phyloP scores from a whole-genome alignment of 1,140 invertebrate species.

The Sycobia sp. region DNA sequence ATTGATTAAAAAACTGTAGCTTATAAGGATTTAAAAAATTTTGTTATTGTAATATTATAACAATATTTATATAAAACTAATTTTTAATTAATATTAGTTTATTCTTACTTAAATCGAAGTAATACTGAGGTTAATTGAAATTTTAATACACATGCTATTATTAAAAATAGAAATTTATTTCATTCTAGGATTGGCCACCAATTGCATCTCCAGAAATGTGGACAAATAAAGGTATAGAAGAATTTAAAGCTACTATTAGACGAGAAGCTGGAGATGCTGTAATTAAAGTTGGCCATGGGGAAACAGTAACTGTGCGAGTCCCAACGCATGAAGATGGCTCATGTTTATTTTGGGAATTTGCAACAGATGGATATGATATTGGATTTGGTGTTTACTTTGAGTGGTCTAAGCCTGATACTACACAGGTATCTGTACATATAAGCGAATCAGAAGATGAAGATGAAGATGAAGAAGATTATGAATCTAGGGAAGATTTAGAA shows the following conservation, averaged over 20 bases:
- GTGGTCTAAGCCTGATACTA: slow-evolving; percentile 87
- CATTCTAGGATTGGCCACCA: slow-evolving; percentile 50
- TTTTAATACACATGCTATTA: neutral
- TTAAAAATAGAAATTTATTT: neutral
- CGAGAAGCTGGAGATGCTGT: slow-evolving; percentile 91
- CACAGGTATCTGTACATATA: slow-evolving; percentile 85
- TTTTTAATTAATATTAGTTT: neutral
- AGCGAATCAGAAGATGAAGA: slow-evolving; percentile 93
- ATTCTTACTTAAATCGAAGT: neutral
- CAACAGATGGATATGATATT: slow-evolving; percentile 97
- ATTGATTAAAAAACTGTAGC: too few species aligned
- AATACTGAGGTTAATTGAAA: neutral
- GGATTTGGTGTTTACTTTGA: slow-evolving; percentile 99
- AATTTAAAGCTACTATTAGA: slow-evolving; percentile 88
- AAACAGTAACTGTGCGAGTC: slow-evolving; percentile 96
- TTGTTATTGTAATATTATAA: too few species aligned
- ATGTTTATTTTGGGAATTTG: slow-evolving; percentile 99
- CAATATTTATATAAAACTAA: too few species aligned
- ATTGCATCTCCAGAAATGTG: slow-evolving; percentile 91
- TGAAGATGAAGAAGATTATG: slow-evolving; percentile 79
- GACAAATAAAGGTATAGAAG: slow-evolving; percentile 88
- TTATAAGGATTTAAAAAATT: too few species aligned
- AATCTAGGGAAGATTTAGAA: slow-evolving; percentile 68
- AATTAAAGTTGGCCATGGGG: slow-evolving; percentile 95
- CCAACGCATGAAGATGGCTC: slow-evolving; percentile 94